Evolutionary conservation across 1,140 invertebrate species (phyloP).

Genomic region (Macrotrachela quadricornifera): DNA sequence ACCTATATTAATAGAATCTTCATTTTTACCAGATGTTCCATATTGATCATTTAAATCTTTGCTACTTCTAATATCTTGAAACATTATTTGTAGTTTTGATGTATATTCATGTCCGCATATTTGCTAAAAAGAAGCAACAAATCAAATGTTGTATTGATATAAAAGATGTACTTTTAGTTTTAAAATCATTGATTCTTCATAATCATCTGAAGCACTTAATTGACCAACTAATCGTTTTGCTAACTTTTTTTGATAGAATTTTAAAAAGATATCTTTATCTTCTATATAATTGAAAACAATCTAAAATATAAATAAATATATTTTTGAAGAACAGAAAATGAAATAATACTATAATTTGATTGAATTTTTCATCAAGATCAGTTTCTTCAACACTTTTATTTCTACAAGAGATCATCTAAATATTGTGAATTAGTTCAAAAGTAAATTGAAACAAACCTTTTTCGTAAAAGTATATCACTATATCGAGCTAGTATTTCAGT

Average conservation of each 20-base stretch:
- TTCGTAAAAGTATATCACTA: slow-evolving; percentile 87
- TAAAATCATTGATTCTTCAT: slow-evolving; percentile 96
- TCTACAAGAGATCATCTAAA: slow-evolving; percentile 14
- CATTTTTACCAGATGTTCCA: too few relatives aligned
- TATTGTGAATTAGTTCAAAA: neutral
- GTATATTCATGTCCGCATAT: slow-evolving; percentile 99
- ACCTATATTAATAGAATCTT: too few relatives aligned
- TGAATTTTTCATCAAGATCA: slow-evolving; percentile 87
- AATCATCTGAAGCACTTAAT: slow-evolving; percentile 92
- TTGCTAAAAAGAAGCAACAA: slow-evolving; percentile 35
- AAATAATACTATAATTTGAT: slow-evolving; percentile 75
- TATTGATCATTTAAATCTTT: slow-evolving; percentile 91
- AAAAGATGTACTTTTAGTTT: slow-evolving; percentile 53
- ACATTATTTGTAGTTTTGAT: slow-evolving; percentile 93
- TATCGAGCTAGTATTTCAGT: slow-evolving; percentile 89
- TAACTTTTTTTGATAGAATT: slow-evolving; percentile 97
- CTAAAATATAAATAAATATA: too few relatives aligned
- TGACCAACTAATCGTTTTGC: slow-evolving; percentile 87
- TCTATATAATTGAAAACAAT: slow-evolving; percentile 82
- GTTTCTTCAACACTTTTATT: slow-evolving; percentile 94
- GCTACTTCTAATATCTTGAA: slow-evolving; percentile 87
- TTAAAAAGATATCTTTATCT: slow-evolving; percentile 99
- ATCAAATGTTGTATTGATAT: neutral
- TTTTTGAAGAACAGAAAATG: too few relatives aligned
- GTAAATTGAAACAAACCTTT: slow-evolving; percentile 38